Base-by-base conservation (phyloP, 2,888 invertebrate species). In the Cantharis flavilabris region DNA sequence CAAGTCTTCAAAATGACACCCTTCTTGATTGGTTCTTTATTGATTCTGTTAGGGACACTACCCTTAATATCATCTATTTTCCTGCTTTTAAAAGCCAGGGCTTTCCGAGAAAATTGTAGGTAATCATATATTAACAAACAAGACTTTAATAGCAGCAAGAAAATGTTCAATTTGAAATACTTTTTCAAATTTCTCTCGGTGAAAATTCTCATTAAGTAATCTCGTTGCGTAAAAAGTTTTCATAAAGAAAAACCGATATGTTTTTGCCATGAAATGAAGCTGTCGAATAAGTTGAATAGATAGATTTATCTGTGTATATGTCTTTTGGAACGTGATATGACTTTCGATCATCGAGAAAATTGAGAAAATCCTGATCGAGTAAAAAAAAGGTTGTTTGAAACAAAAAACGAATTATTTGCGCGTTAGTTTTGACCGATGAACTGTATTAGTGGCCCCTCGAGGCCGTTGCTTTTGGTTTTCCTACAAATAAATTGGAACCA, bases 11-110 rank as follows among this genome's bases (percentile, higher is more conserved):
- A 76, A 79, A 72, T 77, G 79, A 78, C 80, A 80, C 79, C 78
- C 81, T 73, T 71, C 78, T 76, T 79, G 81, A 81, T 81, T 81
- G 81, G 80, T 76, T 76, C 77, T 79, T 79, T 80, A 80, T 80
- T 78, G 81, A 81, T 81, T 80, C 73, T 69, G 62, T 75, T 74
- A 76, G 73, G 64, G 73, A 26, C 74, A 71, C 75, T 79, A 79
- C 73, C 80, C 79, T 80, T 77, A 76, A 78, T 79, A 78, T 79
- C 80, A 73, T 80, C 78, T 67, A 23, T 79, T 79, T 80, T 79
- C 76, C 72, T 72, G 75, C 75, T 75, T 75, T 71, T 75, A 71
- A 71, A 49, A 71, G 71, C 65, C n/a, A 70, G 3, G 14, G 70
- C 62, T 70, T 33, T 70, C n/a, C 26, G n/a, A 67, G 65, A 11